These are phyloP conservation scores for Priocnemis perturbator DNA, from an alignment of 2,888 invertebrate genomes.

Conservation along the genomic window DNA sequence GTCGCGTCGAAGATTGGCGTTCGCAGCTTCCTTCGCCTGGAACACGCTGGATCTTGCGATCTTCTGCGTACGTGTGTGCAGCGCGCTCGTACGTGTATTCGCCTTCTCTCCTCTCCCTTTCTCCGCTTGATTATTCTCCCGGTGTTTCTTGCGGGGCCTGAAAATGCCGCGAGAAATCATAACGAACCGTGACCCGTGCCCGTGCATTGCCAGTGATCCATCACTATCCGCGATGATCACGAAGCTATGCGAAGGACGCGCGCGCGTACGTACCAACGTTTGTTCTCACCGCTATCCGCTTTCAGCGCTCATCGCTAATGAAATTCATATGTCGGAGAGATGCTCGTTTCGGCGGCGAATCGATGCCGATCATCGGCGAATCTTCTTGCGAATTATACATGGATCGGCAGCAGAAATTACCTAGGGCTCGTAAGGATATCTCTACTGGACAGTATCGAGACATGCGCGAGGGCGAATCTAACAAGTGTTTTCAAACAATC, in stretches of 20 bases:
- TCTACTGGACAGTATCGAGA: too few species aligned
- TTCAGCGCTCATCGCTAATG: neutral
- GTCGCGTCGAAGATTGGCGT: slow-evolving; percentile 36
- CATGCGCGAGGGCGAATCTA: too few species aligned
- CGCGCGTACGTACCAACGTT: neutral
- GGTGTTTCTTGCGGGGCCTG: slow-evolving; percentile 28
- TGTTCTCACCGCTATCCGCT: neutral
- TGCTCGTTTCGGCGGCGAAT: too few species aligned
- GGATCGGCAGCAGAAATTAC: too few species aligned
- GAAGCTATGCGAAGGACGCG: slow-evolving; percentile 64
- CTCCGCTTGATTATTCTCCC: slow-evolving; percentile 46
- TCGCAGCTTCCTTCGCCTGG: slow-evolving; percentile 31
- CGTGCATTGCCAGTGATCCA: slow-evolving; percentile 57
- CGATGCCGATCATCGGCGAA: too few species aligned
- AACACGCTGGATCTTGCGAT: slow-evolving; percentile 11
- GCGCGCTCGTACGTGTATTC: neutral
- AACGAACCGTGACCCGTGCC: slow-evolving; percentile 58
- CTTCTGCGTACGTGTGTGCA: neutral
- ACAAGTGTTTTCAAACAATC: too few species aligned
- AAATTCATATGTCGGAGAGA: too few species aligned
- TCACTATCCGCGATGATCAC: slow-evolving; percentile 62
- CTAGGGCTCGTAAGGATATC: too few species aligned
- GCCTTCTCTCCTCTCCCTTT: slow-evolving; percentile 18
- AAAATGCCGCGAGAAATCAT: slow-evolving; percentile 58
- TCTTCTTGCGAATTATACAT: neutral